Conservation (phyloP, 2,113 vertebrate genomes). For the Solea solea region DNA sequence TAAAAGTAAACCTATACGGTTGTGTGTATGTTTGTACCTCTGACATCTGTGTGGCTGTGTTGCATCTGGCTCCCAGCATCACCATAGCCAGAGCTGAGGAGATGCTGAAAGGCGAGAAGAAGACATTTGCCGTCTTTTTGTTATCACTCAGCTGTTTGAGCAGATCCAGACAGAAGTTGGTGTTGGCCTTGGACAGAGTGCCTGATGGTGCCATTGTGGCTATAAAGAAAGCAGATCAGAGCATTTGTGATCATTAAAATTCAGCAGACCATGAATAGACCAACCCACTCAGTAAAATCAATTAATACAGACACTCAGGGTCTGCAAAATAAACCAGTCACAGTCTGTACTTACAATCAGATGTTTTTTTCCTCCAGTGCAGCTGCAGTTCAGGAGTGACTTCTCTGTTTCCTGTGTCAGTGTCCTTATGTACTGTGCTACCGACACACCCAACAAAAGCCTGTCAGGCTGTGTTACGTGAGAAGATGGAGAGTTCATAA, state of each 20-base stretch:
- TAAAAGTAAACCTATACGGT: background rate
- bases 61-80: constrained; percentile 83
- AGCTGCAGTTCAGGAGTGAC: too few relatives aligned
- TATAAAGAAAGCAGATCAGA: constrained; percentile 5
- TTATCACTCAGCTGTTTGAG: constrained; percentile 80
- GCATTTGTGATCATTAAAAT: background rate
- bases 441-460: too few relatives aligned
- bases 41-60: constrained; percentile 86
- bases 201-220: constrained; percentile 59
- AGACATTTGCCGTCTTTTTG: constrained; percentile 74
- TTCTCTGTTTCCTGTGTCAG: too few relatives aligned
- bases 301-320: too few relatives aligned
- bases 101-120: constrained; percentile 88
- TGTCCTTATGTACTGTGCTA: too few relatives aligned
- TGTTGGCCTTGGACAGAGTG: constrained; percentile 78
- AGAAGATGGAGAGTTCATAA: too few relatives aligned
- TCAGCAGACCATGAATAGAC: too few relatives aligned
- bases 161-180: constrained; percentile 83
- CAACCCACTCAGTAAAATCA: too few relatives aligned
- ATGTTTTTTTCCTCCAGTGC: too few relatives aligned
- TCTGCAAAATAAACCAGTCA: too few relatives aligned
- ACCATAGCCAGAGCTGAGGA: constrained; percentile 87
- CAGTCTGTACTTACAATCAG: too few relatives aligned
- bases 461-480: too few relatives aligned
- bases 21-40: constrained; percentile 76